A percentile compares a stretch with the other conserved stretches of the same genome.
Conservation (phyloP, 2,888 invertebrate genomes). For the Drosophila pseudotakahashii region DNA sequence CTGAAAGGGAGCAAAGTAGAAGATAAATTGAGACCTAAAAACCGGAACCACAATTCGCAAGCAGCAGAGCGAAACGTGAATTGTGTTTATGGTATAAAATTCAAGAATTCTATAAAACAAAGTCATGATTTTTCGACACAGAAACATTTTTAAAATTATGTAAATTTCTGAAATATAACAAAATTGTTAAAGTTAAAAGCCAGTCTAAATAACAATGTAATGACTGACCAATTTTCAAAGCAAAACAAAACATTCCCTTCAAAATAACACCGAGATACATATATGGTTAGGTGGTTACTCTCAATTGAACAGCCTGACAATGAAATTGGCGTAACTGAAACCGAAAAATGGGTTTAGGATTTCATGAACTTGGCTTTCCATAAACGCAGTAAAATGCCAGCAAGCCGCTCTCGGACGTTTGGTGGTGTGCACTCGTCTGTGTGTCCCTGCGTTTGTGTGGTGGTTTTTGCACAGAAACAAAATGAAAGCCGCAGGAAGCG, state of each 20-base stretch:
- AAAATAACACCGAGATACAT: neutral
- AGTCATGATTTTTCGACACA: too few relatives aligned
- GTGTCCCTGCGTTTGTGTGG: constrained; percentile 60
- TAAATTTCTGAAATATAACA: too few relatives aligned
- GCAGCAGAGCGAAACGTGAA: constrained; percentile 58
- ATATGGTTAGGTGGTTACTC: too few relatives aligned
- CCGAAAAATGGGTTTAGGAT: neutral
- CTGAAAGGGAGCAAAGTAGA: constrained; percentile 55
- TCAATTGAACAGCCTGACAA: too few relatives aligned
- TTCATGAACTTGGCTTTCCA: neutral
- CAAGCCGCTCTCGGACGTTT: constrained; percentile 36
- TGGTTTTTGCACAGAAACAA: constrained; percentile 73
- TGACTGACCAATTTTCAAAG: neutral
- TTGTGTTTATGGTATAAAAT: neutral
- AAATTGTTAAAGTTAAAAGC: too few relatives aligned
- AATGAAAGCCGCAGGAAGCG: constrained; percentile 76
- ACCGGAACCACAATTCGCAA: constrained; percentile 53
- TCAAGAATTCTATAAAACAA: neutral
- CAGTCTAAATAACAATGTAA: too few relatives aligned
- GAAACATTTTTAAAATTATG: too few relatives aligned
- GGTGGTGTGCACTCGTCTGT: constrained; percentile 13
- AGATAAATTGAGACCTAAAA: constrained; percentile 39
- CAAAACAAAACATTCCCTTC: neutral
- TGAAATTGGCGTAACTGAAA: neutral
- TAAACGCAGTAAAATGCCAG: constrained; percentile 8